Base-by-base conservation (phyloP, 2,797 vertebrate species). In the Paguma larvata region DNA sequence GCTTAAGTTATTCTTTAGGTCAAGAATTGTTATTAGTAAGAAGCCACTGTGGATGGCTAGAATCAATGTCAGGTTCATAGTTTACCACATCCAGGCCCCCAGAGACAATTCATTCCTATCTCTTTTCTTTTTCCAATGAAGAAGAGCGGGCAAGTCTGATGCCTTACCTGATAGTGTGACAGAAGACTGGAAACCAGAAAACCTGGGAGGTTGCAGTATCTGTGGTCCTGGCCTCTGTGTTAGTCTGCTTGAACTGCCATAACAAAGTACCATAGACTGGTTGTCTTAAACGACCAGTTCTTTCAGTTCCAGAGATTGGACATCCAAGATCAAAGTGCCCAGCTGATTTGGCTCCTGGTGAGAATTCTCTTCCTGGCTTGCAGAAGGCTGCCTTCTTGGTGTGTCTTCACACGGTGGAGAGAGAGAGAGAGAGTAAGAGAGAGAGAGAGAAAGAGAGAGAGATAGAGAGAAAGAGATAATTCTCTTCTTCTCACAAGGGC, bases 1-100 rank as follows among this genome's bases (percentile, higher is more conserved):
- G 21, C 73, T 77, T 67, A 68, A 62, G 6, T 7, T 83, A n/a
- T 56, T 73, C 14, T 85, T 63, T 91, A 88, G 53, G 44, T 79
- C 51, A 85, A 68, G 51, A 63, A 73, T 75, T 53, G 82, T 41
- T 83, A 83, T 48, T 46, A 75, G 44, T 62, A 79, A 48, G 82
- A 62, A 72, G 7, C 14, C 46, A 59, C 19, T 25, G 67, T 88
- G 41, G 48, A 27, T 56, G n/a, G 38, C 23, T 79, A 32, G 86
- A 32, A 46, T 53, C 44, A 65, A n/a, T 73, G 8, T 87, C 32
- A 75, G 84, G 16, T 65, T 85, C 41, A 19, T 9, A 65, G 67
- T 8, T 80, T 16, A 34, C 51, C 3, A 21, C 5, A 4, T 53
- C 10, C 15, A 46, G 38, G 32, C 6, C 18, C 19, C 44, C 10